Evolutionary conservation across 1,140 invertebrate species (phyloP).

Genomic region (Drosophila willistoni): DNA sequence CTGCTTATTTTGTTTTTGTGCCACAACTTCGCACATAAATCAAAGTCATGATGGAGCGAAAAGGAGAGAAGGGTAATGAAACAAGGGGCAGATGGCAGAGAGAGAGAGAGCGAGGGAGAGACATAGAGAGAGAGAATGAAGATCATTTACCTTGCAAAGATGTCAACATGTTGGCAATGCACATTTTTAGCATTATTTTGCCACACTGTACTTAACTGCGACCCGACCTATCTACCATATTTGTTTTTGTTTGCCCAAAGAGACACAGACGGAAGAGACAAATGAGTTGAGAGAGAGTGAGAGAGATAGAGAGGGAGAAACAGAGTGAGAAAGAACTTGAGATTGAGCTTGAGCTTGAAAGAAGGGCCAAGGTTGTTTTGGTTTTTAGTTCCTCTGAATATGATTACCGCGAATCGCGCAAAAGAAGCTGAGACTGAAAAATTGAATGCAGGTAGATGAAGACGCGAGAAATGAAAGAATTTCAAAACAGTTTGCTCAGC

Average conservation of each 20-base stretch:
- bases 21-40: slow-evolving; percentile 12
- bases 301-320: not conserved
- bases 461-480: slow-evolving; percentile 4
- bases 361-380: slow-evolving; percentile 4
- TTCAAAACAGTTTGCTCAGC: not conserved
- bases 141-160: slow-evolving; percentile 3
- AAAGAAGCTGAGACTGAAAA: not conserved
- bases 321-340: not conserved
- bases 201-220: slow-evolving; percentile 9
- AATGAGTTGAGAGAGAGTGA: not conserved
- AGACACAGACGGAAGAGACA: slow-evolving; percentile 3
- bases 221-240: slow-evolving; percentile 13
- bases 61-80: not conserved
- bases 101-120: not conserved
- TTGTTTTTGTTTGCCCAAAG: slow-evolving; percentile 12
- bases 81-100: not conserved
- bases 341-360: slow-evolving; percentile 1
- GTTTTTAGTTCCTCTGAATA: slow-evolving; percentile 11
- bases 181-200: not conserved
- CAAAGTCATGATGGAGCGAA: not conserved
- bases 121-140: not conserved
- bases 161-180: slow-evolving; percentile 4
- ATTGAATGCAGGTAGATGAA: slow-evolving; percentile 5
- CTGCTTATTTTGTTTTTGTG: slow-evolving; percentile 1
- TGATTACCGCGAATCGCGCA: slow-evolving; percentile 1